These are phyloP conservation scores for Gonioctena quinquepunctata DNA, from an alignment of 1,140 invertebrate genomes.

Conservation along the genomic window DNA sequence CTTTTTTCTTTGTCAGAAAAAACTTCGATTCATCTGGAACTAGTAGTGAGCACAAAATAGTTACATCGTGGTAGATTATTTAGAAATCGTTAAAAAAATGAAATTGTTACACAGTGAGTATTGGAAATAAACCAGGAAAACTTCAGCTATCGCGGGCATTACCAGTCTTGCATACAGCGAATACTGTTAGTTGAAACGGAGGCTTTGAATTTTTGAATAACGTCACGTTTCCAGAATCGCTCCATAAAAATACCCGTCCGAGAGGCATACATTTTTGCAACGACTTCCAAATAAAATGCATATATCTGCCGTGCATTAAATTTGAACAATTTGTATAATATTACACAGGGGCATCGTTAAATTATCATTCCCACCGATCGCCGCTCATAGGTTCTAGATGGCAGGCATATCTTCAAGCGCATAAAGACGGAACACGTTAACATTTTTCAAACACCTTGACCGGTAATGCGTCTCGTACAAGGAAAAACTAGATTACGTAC, in stretches of 20 bases:
- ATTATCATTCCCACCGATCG: neutral
- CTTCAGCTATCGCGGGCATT: no score
- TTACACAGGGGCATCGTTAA: neutral
- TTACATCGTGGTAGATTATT: no score
- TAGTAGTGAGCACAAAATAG: no score
- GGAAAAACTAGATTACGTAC: conserved; percentile 30
- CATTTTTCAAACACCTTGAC: conserved; percentile 36
- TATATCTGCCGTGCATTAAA: neutral
- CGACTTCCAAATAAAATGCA: neutral
- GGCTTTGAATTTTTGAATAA: no score
- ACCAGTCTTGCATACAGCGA: no score
- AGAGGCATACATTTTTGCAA: neutral
- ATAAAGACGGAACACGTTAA: conserved; percentile 16
- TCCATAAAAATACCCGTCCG: neutral
- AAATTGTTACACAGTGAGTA: no score
- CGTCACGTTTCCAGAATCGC: neutral
- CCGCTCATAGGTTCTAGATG: neutral
- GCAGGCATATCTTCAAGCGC: neutral
- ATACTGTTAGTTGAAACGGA: no score
- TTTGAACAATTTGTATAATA: neutral
- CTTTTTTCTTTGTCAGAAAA: no score
- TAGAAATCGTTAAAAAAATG: no score
- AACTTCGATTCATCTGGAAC: no score
- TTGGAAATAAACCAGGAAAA: no score
- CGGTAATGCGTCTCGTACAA: conserved; percentile 17